phyloP scores from a whole-genome alignment of 2,888 invertebrate species.

The Sclerodermus sp. region DNA sequence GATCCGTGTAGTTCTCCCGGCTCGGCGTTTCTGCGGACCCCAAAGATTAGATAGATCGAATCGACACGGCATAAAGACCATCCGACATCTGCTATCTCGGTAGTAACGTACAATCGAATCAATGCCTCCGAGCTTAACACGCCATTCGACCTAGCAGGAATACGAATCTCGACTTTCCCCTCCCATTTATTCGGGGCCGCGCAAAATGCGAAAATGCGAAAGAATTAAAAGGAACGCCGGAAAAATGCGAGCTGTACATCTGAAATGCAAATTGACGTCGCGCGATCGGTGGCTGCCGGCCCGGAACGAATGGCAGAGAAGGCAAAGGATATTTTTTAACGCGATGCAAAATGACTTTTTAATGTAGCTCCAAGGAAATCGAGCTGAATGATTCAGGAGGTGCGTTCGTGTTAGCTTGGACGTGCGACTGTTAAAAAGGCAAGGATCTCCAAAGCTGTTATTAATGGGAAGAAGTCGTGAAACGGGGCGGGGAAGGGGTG shows the following conservation, averaged over 20 bases:
- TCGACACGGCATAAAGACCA: slow-evolving; percentile 4
- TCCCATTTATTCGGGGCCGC: too few relatives aligned
- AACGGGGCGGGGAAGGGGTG: too few relatives aligned
- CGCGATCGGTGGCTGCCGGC: too few relatives aligned
- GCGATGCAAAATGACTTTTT: too few relatives aligned
- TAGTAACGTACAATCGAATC: slow-evolving; percentile 3
- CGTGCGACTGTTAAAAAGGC: slow-evolving; percentile 42
- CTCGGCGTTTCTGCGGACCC: slow-evolving; percentile 1
- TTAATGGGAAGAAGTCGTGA: slow-evolving; percentile 33
- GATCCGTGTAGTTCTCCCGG: neutral
- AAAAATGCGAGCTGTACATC: neutral
- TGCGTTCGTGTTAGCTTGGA: slow-evolving; percentile 26
- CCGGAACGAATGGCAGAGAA: too few relatives aligned
- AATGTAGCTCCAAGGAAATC: too few relatives aligned
- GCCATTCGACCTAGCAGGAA: neutral
- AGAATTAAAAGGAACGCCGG: neutral
- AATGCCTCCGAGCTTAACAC: neutral
- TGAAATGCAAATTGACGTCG: too few relatives aligned
- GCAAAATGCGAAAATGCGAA: neutral
- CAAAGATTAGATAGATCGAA: neutral
- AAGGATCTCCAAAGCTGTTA: slow-evolving; percentile 45
- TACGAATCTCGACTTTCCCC: too few relatives aligned
- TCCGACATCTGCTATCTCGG: slow-evolving; percentile 4
- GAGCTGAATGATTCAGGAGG: slow-evolving; percentile 1
- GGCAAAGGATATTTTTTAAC: too few relatives aligned